Conservation (phyloP, 2,888 invertebrate species). For the Synanthedon andrenaeformis region DNA sequence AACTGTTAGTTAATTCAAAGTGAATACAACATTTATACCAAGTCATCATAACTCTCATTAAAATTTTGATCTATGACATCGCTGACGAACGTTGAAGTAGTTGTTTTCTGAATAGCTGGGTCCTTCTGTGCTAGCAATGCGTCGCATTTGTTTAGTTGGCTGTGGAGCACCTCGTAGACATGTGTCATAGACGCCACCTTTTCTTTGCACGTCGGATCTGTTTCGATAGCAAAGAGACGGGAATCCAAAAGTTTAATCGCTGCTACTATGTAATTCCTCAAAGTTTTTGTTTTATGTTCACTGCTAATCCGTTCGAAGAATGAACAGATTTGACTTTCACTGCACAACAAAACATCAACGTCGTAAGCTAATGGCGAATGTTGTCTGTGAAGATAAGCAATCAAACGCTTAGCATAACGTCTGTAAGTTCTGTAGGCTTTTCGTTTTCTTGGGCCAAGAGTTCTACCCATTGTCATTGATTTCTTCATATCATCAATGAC, state of each 20-base stretch:
- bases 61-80: slow-evolving; percentile 51
- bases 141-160: slow-evolving; percentile 55
- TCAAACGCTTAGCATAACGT: slow-evolving; percentile 59
- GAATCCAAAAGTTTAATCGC: slow-evolving; percentile 64
- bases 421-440: slow-evolving; percentile 63
- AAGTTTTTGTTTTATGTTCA: slow-evolving; percentile 62
- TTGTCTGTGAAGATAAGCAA: slow-evolving; percentile 58
- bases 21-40: slow-evolving; percentile 27
- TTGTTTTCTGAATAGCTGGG: slow-evolving; percentile 26
- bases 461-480: slow-evolving; percentile 63
- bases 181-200: slow-evolving; percentile 64
- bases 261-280: slow-evolving; percentile 62
- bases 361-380: slow-evolving; percentile 65
- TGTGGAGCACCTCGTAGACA: slow-evolving; percentile 58
- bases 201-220: slow-evolving; percentile 61
- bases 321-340: slow-evolving; percentile 58
- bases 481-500: slow-evolving; percentile 69
- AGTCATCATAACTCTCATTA: slow-evolving; percentile 45
- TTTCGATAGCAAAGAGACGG: slow-evolving; percentile 61
- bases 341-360: slow-evolving; percentile 59
- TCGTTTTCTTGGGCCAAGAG: slow-evolving; percentile 54
- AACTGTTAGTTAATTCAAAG: background rate
- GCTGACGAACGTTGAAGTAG: slow-evolving; percentile 35
- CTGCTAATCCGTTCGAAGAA: slow-evolving; percentile 58
- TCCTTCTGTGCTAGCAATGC: slow-evolving; percentile 50